Evolutionary conservation across 2,888 invertebrate genomes (phyloP).

Genomic region (Xestoiulus laeticollis): DNA sequence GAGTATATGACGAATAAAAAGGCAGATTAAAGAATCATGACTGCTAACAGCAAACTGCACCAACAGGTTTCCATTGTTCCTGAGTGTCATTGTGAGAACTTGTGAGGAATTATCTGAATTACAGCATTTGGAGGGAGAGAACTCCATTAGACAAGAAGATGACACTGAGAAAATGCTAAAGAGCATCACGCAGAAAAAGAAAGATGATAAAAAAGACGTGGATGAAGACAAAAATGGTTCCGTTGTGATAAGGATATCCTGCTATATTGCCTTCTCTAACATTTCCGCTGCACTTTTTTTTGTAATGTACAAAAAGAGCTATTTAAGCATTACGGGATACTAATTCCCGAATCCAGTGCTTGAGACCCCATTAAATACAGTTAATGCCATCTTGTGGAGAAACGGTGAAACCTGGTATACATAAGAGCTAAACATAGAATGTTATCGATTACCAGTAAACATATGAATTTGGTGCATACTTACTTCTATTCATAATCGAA

Average conservation of each 20-base stretch:
- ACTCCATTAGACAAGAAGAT: not conserved
- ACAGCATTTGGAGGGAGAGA: not conserved
- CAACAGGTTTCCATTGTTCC: constrained; percentile 37
- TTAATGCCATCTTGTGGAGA: not conserved
- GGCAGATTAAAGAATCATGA: not conserved
- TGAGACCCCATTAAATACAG: not conserved
- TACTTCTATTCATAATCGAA: not conserved
- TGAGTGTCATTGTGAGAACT: not conserved
- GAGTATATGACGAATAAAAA: not conserved
- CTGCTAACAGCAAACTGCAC: not conserved
- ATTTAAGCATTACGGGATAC: not conserved
- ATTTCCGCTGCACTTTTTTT: constrained; percentile 31
- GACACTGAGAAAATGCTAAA: constrained; percentile 13
- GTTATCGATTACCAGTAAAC: not conserved
- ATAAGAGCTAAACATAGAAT: not conserved
- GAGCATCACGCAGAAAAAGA: not conserved
- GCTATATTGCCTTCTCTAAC: constrained; percentile 31
- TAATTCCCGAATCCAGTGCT: not conserved
- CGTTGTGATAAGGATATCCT: constrained; percentile 48
- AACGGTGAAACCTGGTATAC: not conserved
- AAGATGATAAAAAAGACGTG: not conserved
- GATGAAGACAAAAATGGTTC: constrained; percentile 40
- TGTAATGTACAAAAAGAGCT: not conserved
- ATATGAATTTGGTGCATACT: not conserved
- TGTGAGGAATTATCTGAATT: constrained; percentile 5